Evolutionary conservation across 2,113 vertebrate genomes (phyloP).

Genomic region (Paracanthobrama guichenoti): DNA sequence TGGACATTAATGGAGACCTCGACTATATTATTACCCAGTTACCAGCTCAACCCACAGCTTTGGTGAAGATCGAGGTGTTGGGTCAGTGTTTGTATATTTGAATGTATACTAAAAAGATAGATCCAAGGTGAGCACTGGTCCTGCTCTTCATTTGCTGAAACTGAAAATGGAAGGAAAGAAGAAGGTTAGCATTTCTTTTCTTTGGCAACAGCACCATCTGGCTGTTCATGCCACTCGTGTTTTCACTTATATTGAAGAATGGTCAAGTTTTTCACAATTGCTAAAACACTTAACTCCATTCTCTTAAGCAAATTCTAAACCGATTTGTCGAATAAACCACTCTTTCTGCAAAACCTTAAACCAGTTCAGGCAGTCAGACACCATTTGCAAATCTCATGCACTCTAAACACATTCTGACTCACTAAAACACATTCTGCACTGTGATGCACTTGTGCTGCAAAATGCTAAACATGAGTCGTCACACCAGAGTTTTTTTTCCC

Average conservation of each 20-base stretch:
- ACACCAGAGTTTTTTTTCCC: too few species aligned
- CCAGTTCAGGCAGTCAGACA: too few species aligned
- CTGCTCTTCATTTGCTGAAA: not conserved
- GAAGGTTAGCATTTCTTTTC: not conserved
- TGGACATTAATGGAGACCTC: not conserved
- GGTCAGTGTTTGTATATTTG: not conserved
- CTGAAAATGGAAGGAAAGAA: not conserved
- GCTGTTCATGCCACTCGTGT: not conserved
- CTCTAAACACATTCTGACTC: too few species aligned
- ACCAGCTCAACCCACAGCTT: not conserved
- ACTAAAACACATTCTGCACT: too few species aligned
- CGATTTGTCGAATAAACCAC: too few species aligned
- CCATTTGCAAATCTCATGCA: too few species aligned
- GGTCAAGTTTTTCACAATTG: too few species aligned
- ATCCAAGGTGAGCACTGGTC: not conserved
- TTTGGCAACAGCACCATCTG: conserved; percentile 48
- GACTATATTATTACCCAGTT: not conserved
- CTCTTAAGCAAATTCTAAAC: too few species aligned
- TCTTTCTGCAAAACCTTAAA: too few species aligned
- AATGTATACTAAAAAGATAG: not conserved
- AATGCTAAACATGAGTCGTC: too few species aligned
- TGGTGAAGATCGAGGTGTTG: not conserved
- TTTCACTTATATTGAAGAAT: not conserved
- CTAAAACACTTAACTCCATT: too few species aligned
- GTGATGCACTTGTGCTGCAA: too few species aligned